phyloP scores from a whole-genome alignment of 2,797 vertebrate species.

The Xiphorhynchus erythropygius region DNA sequence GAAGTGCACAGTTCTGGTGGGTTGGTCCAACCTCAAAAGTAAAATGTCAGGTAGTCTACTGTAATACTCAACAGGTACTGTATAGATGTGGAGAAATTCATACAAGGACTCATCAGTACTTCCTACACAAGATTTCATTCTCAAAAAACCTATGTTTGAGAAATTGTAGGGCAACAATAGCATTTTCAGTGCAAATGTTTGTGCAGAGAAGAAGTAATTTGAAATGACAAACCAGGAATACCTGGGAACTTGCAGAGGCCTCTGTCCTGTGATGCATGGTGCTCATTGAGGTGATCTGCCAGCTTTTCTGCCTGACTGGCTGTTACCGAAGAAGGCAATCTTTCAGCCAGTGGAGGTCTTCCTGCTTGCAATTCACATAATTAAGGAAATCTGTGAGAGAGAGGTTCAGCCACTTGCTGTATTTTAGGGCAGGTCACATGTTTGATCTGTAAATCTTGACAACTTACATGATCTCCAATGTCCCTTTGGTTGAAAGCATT shows the following conservation, averaged over 20 bases:
- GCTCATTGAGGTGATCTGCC: neutral
- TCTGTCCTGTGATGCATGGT: neutral
- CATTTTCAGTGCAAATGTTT: neutral
- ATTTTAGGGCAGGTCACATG: neutral
- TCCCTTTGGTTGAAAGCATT: neutral
- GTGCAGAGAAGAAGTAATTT: neutral
- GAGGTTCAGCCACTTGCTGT: neutral
- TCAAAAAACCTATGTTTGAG: neutral
- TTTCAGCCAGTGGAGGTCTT: neutral
- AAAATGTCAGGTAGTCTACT: neutral
- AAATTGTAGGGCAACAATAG: neutral
- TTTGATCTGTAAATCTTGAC: constrained; percentile 27
- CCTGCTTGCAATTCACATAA: neutral
- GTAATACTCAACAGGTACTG: neutral
- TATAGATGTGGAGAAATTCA: neutral
- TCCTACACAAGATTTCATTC: neutral
- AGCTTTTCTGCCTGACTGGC: neutral
- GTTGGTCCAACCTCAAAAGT: neutral
- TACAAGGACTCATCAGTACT: neutral
- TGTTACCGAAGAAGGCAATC: neutral
- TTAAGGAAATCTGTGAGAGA: neutral
- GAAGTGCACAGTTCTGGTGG: neutral
- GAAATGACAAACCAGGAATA: neutral
- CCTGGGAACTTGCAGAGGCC: neutral
- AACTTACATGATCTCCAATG: neutral